Conservation (phyloP, 2,888 invertebrate genomes). For the Capitulum mitella region DNA sequence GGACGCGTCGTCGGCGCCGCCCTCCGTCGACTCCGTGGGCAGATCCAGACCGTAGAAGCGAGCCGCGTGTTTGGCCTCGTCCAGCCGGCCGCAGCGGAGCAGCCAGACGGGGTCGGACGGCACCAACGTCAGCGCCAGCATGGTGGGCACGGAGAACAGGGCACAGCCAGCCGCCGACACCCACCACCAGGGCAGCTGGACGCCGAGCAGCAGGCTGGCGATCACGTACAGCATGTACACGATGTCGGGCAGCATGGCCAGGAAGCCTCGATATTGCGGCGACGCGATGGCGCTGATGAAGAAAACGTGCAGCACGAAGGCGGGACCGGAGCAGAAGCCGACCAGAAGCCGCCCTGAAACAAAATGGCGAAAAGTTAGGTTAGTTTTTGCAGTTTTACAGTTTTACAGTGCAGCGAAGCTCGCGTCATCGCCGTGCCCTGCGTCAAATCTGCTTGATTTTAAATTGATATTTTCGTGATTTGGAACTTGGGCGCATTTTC, state of each 20-base stretch:
- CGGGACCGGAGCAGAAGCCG: not conserved
- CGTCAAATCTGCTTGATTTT: too few species aligned
- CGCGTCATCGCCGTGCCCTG: too few species aligned
- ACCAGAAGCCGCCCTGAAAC: too few species aligned
- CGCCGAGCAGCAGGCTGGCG: not conserved
- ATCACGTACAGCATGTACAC: not conserved
- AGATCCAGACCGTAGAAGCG: not conserved
- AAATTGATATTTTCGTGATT: too few species aligned
- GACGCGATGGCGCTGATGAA: not conserved
- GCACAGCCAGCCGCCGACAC: not conserved
- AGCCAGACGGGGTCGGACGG: slow-evolving; percentile 2
- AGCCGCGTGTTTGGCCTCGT: not conserved
- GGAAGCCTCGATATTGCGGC: not conserved
- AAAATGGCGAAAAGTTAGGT: too few species aligned
- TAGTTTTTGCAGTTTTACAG: too few species aligned
- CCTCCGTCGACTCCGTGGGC: not conserved
- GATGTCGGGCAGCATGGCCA: slow-evolving; percentile 9
- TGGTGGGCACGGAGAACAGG: not conserved
- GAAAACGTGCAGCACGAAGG: slow-evolving; percentile 1
- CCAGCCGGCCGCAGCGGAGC: not conserved
- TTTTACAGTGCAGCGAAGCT: too few species aligned
- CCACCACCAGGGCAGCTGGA: not conserved
- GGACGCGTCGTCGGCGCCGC: not conserved
- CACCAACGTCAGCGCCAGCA: not conserved
- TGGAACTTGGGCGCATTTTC: too few species aligned